Evolutionary conservation across 2,797 vertebrate species (phyloP), one percentile per base, ranked within the genome.

Genomic region (Pogoniulus pusillus): DNA sequence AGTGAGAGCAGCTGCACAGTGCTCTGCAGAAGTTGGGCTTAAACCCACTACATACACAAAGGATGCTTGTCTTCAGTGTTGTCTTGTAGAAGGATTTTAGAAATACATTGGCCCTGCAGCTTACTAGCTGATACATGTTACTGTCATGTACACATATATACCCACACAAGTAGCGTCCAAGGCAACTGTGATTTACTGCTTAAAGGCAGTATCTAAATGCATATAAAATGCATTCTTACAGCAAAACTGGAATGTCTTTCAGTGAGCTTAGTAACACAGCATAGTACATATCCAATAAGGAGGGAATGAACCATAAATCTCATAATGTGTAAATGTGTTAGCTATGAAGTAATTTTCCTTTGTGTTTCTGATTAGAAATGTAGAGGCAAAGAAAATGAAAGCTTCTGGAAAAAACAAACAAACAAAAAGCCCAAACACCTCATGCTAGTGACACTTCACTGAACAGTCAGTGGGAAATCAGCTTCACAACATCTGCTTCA

Each of bases 251-350:
- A 93, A 91, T 80, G 18, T 19, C 43, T 71, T 66, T 77, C 71
- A 74, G 27, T 76, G 45, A 70, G 10, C 41, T 37, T 29, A 80
- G 26, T 88, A 76, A 91, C 11, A 91, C 5, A 39, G 29, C 54
- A 64, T 13, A 58, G 24, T 68, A 79, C 9, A 23, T 43, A 49
- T 60, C 34, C 19, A 39, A n/a, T 32, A 65, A 10, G 34, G 10
- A 95, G 37, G 87, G 68, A 95, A 84, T 71, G 43, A 93, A 59
- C 39, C 32, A 66, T 84, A 90, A 86, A 41, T 85, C 34, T 84
- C 43, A 53, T 65, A 78, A 95, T 41, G 59, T 58, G 81, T 39
- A 71, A 9, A 80, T 79, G 23, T 34, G 18, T 82, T 83, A 80
- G 29, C 87, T 89, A 75, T n/a, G 29, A 85, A 90, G 43, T 59